A percentile compares a stretch with the other conserved stretches of the same genome.
These are phyloP conservation scores for Anabas testudineus DNA, from an alignment of 2,797 vertebrate species.

Conservation along the genomic window DNA sequence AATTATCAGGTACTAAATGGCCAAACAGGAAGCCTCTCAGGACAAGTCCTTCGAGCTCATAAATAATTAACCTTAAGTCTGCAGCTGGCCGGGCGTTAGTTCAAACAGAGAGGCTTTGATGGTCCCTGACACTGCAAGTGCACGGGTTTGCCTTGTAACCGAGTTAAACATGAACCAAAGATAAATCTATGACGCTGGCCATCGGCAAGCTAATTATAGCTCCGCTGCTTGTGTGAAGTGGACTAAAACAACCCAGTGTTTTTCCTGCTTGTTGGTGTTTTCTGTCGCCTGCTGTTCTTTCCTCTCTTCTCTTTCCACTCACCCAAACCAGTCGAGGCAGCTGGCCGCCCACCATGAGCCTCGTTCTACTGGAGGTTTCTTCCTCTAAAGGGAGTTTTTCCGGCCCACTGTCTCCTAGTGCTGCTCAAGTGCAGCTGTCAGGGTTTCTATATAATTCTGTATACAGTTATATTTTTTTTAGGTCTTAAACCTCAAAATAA, in stretches of 20 bases:
- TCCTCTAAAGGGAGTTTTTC: too few relatives aligned
- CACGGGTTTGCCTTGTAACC: slow-evolving; percentile 41
- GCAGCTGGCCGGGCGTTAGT: slow-evolving; percentile 20
- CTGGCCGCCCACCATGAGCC: too few relatives aligned
- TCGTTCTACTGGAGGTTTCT: too few relatives aligned
- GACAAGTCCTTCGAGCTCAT: slow-evolving; percentile 58
- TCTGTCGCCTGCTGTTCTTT: too few relatives aligned
- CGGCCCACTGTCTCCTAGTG: too few relatives aligned
- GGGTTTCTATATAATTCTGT: too few relatives aligned
- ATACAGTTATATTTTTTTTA: too few relatives aligned
- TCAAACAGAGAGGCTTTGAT: slow-evolving; percentile 44
- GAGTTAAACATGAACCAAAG: slow-evolving; percentile 84
- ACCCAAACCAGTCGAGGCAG: too few relatives aligned
- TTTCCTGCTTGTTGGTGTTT: too few relatives aligned
- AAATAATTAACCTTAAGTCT: slow-evolving; percentile 69
- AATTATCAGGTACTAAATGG: slow-evolving; percentile 45
- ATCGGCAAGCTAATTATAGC: slow-evolving; percentile 73
- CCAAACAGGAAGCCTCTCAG: slow-evolving; percentile 68
- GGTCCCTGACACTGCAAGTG: slow-evolving; percentile 21
- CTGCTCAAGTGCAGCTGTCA: too few relatives aligned
- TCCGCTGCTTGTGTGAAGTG: slow-evolving; percentile 32
- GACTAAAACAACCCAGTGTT: slow-evolving; percentile 28
- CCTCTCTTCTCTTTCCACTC: too few relatives aligned
- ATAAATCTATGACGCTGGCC: slow-evolving; percentile 49
- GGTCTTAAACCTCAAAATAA: too few relatives aligned